Percentiles rank a stretch among this genome's conserved stretches.
Evolutionary conservation across 1,140 invertebrate genomes (phyloP).

Genomic region (Caenorhabditis elegans): DNA sequence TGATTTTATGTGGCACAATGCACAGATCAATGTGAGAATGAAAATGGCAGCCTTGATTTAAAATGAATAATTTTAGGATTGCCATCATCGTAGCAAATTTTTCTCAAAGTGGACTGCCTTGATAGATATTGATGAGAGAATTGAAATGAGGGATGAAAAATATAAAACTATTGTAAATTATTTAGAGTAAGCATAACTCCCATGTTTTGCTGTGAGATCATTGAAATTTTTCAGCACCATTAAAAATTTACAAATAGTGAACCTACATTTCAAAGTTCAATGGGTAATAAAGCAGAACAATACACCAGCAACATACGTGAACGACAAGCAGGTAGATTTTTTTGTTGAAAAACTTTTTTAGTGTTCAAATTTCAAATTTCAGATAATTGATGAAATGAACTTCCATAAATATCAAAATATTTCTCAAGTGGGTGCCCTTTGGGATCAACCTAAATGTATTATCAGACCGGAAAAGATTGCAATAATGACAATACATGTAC

Average conservation of each 20-base stretch:
- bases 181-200: neutral
- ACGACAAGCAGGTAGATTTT: neutral
- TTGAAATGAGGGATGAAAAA: neutral
- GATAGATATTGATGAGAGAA: neutral
- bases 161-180: neutral
- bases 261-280: neutral
- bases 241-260: neutral
- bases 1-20: neutral
- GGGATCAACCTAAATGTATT: neutral
- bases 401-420: neutral
- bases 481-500: neutral
- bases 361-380: neutral
- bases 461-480: neutral
- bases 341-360: neutral
- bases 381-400: neutral
- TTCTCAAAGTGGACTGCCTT: neutral
- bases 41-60: too few relatives aligned
- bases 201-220: neutral
- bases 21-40: neutral
- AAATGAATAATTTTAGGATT: too few relatives aligned
- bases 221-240: neutral
- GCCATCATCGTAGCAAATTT: neutral
- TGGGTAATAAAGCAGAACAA: neutral
- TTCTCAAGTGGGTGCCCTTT: neutral
- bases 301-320: neutral